These are phyloP conservation scores for Malthinus seriepunctatus DNA, from an alignment of 2,888 invertebrate species.

Conservation along the genomic window DNA sequence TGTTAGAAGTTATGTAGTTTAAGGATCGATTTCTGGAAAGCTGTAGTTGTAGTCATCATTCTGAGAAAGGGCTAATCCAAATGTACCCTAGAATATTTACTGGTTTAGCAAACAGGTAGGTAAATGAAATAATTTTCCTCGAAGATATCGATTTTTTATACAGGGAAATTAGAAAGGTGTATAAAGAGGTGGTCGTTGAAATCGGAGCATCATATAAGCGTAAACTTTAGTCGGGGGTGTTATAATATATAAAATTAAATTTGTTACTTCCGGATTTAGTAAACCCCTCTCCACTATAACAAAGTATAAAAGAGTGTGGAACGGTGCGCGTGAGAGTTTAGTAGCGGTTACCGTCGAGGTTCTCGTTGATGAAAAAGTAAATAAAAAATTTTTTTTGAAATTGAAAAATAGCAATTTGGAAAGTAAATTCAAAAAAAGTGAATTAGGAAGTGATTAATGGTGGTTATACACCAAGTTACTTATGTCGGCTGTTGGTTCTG, in stretches of 20 bases:
- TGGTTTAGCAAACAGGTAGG: conserved; percentile 23
- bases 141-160: conserved; percentile 42
- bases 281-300: conserved; percentile 40
- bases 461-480: conserved; percentile 37
- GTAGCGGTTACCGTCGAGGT: conserved; percentile 29
- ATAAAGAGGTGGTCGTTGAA: conserved; percentile 15
- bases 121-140: conserved; percentile 28
- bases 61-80: conserved; percentile 23
- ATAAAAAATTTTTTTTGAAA: conserved; percentile 8
- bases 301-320: conserved; percentile 46
- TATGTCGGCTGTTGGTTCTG: conserved; percentile 47
- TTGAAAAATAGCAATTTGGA: background rate
- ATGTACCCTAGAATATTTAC: conserved; percentile 7
- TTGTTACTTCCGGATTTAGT: conserved; percentile 37
- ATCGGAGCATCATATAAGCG: background rate
- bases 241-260: conserved; percentile 27
- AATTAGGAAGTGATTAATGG: conserved; percentile 32
- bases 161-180: conserved; percentile 35
- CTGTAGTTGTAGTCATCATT: conserved; percentile 25
- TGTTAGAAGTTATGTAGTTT: too few species aligned
- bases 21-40: conserved; percentile 22
- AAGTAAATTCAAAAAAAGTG: background rate
- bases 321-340: conserved; percentile 45
- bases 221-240: conserved; percentile 19
- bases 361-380: conserved; percentile 34